phyloP scores from a whole-genome alignment of 2,888 invertebrate genomes.

The Andrena trimmerana region DNA sequence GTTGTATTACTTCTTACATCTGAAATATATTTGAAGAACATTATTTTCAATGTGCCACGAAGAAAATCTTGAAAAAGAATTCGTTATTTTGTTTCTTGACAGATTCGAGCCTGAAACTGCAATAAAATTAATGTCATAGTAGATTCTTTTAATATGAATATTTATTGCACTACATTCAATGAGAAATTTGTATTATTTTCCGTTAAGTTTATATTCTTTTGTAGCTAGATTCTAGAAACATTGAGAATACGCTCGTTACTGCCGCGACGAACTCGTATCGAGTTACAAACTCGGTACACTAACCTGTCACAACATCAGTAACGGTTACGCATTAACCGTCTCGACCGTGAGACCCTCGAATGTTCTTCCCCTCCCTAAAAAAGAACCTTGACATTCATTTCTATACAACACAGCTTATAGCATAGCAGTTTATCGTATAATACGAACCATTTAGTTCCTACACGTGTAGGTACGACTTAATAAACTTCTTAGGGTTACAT shows the following conservation, averaged over 20 bases:
- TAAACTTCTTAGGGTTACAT: too few species aligned
- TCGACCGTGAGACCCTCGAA: background rate
- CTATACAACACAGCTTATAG: too few species aligned
- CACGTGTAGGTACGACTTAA: background rate
- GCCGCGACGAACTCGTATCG: background rate
- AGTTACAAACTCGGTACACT: background rate
- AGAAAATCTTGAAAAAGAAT: too few species aligned
- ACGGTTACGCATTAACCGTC: background rate
- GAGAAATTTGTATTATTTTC: too few species aligned
- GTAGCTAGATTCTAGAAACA: background rate
- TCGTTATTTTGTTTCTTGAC: too few species aligned
- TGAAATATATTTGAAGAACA: too few species aligned
- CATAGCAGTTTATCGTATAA: background rate
- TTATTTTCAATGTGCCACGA: too few species aligned
- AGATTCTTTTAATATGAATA: too few species aligned
- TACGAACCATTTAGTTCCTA: background rate
- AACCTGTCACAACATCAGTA: background rate
- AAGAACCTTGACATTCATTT: background rate
- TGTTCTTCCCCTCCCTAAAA: background rate
- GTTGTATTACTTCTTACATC: too few species aligned
- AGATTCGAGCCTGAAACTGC: too few species aligned
- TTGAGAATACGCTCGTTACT: constrained; percentile 1
- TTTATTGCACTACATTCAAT: too few species aligned
- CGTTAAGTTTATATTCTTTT: background rate
- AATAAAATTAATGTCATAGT: too few species aligned